A percentile compares a stretch with the other conserved stretches of the same genome.
Conservation (phyloP, 2,888 invertebrate genomes). For the Amiota communis region DNA sequence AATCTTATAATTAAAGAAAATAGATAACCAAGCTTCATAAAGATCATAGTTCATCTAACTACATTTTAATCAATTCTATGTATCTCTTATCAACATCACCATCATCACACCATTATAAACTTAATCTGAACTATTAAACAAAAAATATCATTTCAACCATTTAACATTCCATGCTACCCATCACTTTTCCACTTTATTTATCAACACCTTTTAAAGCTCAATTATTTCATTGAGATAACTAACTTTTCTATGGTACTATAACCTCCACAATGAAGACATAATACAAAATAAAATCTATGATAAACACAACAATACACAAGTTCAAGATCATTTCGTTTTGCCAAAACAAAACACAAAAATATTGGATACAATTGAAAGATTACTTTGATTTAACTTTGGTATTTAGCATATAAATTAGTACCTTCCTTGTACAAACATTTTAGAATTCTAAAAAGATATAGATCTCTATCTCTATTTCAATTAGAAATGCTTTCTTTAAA, state of each 20-base stretch:
- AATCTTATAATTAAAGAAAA: too few relatives aligned
- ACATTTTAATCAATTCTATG: too few relatives aligned
- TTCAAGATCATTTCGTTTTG: constrained; percentile 3
- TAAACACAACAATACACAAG: constrained; percentile 16
- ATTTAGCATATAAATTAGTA: not conserved
- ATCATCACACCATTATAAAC: too few relatives aligned
- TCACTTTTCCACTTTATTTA: not conserved
- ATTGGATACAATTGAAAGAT: constrained; percentile 12
- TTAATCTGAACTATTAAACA: too few relatives aligned
- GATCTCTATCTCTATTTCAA: not conserved
- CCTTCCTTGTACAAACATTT: not conserved
- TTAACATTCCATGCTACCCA: too few relatives aligned
- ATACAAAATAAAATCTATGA: not conserved
- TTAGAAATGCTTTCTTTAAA: constrained; percentile 8
- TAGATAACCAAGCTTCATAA: too few relatives aligned
- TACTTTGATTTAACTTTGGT: not conserved
- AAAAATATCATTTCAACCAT: too few relatives aligned
- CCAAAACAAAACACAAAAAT: not conserved
- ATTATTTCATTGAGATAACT: constrained; percentile 2
- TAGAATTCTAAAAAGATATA: not conserved
- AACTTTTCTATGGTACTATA: too few relatives aligned
- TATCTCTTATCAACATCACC: too few relatives aligned
- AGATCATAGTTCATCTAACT: too few relatives aligned
- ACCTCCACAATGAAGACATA: too few relatives aligned
- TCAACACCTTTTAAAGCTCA: not conserved